These are phyloP conservation scores for Agrypnia vestita DNA, from an alignment of 1,140 invertebrate genomes.

Conservation along the genomic window DNA sequence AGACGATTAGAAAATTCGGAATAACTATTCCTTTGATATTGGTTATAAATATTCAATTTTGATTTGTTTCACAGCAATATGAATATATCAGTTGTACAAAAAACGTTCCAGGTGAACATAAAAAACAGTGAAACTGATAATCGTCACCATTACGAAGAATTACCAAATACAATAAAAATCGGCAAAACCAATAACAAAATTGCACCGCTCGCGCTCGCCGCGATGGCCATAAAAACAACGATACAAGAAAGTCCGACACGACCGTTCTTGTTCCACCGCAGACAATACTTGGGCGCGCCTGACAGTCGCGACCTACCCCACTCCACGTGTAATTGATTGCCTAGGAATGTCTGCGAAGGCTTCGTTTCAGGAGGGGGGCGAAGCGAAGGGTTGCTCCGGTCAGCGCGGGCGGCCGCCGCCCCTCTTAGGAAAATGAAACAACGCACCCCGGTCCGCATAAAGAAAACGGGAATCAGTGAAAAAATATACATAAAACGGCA, in stretches of 20 bases:
- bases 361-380: not conserved
- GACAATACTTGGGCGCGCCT: conserved; percentile 23
- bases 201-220: no score
- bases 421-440: conserved; percentile 32
- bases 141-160: no score
- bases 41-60: no score
- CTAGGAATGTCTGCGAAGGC: conserved; percentile 36
- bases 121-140: no score
- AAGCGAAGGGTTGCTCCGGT: conserved; percentile 32
- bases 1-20: no score
- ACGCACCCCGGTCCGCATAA: not conserved
- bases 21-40: no score
- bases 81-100: not conserved
- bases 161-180: no score
- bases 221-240: no score
- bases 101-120: not conserved
- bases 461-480: not conserved
- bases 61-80: no score
- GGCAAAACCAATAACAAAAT: no score
- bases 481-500: conserved; percentile 37
- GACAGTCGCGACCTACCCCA: conserved; percentile 51
- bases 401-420: conserved; percentile 5
- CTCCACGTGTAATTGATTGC: conserved; percentile 56
- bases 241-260: not conserved
- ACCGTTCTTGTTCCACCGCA: not conserved